A percentile compares a stretch with the other conserved stretches of the same genome.
These are phyloP conservation scores for Phycodurus eques DNA, from an alignment of 2,113 vertebrate genomes.

Conservation along the genomic window DNA sequence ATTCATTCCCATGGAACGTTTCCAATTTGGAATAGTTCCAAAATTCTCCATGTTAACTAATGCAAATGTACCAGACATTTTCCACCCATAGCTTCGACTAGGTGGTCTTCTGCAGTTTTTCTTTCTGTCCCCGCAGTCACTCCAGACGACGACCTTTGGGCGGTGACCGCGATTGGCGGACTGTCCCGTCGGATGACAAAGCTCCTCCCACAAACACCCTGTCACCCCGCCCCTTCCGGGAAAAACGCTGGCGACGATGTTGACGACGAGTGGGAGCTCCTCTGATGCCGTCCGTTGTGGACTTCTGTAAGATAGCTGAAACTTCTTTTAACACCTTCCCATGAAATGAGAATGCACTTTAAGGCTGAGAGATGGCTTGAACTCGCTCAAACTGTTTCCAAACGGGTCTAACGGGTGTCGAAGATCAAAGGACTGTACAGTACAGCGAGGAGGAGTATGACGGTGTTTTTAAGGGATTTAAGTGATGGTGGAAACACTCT, in stretches of 20 bases:
- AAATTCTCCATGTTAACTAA: too few relatives aligned
- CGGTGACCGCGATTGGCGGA: constrained; percentile 77
- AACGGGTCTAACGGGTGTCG: background rate
- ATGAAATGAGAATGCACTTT: background rate
- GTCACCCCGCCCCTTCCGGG: constrained; percentile 60
- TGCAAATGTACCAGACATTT: too few relatives aligned
- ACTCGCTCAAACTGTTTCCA: background rate
- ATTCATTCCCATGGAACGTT: too few relatives aligned
- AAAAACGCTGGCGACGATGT: constrained; percentile 75
- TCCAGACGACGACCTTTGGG: constrained; percentile 89
- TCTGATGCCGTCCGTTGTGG: constrained; percentile 65
- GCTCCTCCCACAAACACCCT: constrained; percentile 79
- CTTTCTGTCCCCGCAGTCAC: constrained; percentile 75
- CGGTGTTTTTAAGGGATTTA: background rate
- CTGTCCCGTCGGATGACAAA: constrained; percentile 90
- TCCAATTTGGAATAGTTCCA: too few relatives aligned
- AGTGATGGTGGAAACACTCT: background rate
- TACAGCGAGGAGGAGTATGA: background rate
- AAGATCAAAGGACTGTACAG: background rate
- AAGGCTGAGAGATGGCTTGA: background rate
- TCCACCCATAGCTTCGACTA: background rate
- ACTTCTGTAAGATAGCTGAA: background rate
- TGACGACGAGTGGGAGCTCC: constrained; percentile 97
- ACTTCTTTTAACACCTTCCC: background rate
- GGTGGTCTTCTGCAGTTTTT: background rate